A percentile compares a stretch with the other conserved stretches of the same genome.
Evolutionary conservation across 1,140 invertebrate genomes (phyloP).

Genomic region (Streblospio benedicti): DNA sequence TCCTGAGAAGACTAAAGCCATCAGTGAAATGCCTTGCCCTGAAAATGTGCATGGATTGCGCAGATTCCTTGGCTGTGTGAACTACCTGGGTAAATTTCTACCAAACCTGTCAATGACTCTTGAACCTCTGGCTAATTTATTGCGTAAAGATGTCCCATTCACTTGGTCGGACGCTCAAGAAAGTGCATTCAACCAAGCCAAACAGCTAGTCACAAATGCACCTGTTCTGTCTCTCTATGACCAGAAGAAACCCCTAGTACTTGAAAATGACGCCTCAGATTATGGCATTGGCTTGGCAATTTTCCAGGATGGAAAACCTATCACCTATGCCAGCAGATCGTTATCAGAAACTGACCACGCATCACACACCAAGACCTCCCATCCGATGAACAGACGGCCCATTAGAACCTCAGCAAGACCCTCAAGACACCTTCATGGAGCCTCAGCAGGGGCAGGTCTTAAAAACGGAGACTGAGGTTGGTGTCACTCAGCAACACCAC

Average conservation of each 20-base stretch:
- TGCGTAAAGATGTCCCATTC: neutral
- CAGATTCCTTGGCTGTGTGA: conserved; percentile 24
- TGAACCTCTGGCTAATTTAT: conserved; percentile 5
- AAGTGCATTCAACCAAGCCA: conserved; percentile 19
- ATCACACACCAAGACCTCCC: too few species aligned
- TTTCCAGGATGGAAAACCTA: conserved; percentile 43
- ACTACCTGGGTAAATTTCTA: conserved; percentile 25
- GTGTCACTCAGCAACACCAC: too few species aligned
- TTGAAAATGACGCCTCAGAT: conserved; percentile 28
- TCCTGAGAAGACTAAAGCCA: too few species aligned
- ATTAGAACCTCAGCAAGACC: too few species aligned
- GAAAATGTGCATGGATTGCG: conserved; percentile 20
- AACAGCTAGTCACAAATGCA: conserved; percentile 18
- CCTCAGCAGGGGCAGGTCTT: too few species aligned
- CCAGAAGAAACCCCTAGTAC: conserved; percentile 16
- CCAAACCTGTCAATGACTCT: conserved; percentile 10
- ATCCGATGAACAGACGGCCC: too few species aligned
- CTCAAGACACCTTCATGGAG: too few species aligned
- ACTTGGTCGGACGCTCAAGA: conserved; percentile 1
- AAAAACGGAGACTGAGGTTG: too few species aligned
- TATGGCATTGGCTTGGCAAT: conserved; percentile 44
- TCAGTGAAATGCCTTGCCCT: too few species aligned
- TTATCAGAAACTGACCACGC: too few species aligned
- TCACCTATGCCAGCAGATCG: conserved; percentile 49
- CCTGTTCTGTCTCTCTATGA: conserved; percentile 29